Base-by-base conservation (phyloP, 1,140 invertebrate species). In the Pogonomyrmex barbatus region DNA sequence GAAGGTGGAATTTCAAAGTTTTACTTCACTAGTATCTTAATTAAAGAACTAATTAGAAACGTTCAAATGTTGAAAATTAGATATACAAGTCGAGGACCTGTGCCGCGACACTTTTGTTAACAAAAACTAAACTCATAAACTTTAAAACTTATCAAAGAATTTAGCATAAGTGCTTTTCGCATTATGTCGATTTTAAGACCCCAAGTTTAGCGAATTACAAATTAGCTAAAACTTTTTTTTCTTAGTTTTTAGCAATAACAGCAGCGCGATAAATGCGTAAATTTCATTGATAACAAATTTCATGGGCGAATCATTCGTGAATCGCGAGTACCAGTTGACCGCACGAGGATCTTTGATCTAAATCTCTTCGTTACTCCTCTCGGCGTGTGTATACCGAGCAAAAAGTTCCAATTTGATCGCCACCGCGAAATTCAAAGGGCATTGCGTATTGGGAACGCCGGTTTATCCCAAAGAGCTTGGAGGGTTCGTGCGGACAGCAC, bases 291-390 rank as follows among this genome's bases (percentile, higher is more conserved):
- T 10, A 42, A 73, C 47, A 24, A 60, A 60, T 75, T 24, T 24
- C 54, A 83, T 60, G 30, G 3, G 5, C 45, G 54, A 50, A 9
- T 76, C 33, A 58, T 12, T 2, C 30, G 42, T 76, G 50, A 45
- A 79, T 58, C 10, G 50, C n/a, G 36, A n/a, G n/a, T 52, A 17
- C 5, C 12, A 36, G 4, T 60, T 24, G 54, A 54, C 70, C 17
- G 42, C 77, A 12, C 39, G n/a, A 33, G 36, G 47, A 60, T 60
- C 79, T 83, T 30, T 73, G 79, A 83, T 68, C 79, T 17, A 75
- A 65, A 78, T 78, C 45, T 47, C 76, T 36, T 54, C 77, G 17
- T 79, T 50, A 36, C 45, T 30, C 30, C 36, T 50, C 76, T 52
- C 45, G 56, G 30, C 50, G 12, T 24, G 30, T 36, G 12, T 24